phyloP scores from a whole-genome alignment of 2,888 invertebrate genomes.

The Agonopterix heracliana region DNA sequence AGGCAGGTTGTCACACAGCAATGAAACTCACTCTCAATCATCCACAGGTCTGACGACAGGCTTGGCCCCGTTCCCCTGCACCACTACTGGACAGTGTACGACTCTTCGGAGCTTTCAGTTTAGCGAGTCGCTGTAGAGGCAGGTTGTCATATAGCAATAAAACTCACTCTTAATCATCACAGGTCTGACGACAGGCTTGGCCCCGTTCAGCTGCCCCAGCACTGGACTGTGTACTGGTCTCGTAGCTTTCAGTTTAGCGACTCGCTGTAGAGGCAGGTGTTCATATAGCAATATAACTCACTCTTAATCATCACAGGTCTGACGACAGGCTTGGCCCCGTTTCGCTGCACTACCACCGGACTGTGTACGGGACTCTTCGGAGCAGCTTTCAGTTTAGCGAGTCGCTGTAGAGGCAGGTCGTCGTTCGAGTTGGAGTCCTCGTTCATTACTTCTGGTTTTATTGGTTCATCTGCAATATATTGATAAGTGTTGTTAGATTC shows the following conservation, averaged over 20 bases:
- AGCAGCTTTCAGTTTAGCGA: constrained; percentile 4
- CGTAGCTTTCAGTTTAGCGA: constrained; percentile 8
- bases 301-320: constrained; percentile 8
- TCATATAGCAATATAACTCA: too few relatives aligned
- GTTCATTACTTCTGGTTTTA: constrained; percentile 20
- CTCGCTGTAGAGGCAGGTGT: constrained; percentile 30
- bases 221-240: too few relatives aligned
- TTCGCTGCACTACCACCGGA: neutral
- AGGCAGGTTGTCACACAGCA: constrained; percentile 44
- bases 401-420: constrained; percentile 31
- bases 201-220: too few relatives aligned
- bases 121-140: constrained; percentile 24
- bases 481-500: too few relatives aligned
- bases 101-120: too few relatives aligned
- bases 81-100: too few relatives aligned
- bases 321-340: neutral
- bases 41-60: too few relatives aligned
- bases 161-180: too few relatives aligned
- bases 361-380: neutral
- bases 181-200: too few relatives aligned
- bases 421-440: constrained; percentile 33
- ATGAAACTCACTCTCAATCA: too few relatives aligned
- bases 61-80: too few relatives aligned
- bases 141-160: constrained; percentile 44
- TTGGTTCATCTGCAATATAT: constrained; percentile 19